These are phyloP conservation scores for Drosophila austrosaltans DNA, from an alignment of 2,888 invertebrate species.

Conservation along the genomic window DNA sequence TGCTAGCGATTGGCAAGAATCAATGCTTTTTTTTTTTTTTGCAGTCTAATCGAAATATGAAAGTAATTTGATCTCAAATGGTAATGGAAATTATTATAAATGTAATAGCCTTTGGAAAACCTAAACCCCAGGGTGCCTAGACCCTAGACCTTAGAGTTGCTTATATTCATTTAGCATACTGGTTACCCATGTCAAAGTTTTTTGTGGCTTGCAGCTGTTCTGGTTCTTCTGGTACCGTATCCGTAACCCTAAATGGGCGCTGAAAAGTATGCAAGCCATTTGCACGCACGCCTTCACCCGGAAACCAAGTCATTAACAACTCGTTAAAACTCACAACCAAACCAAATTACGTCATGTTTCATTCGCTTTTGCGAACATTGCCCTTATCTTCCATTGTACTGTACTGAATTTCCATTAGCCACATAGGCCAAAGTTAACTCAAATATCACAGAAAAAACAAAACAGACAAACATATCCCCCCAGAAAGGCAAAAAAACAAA, in stretches of 20 bases:
- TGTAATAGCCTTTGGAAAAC: too few species aligned
- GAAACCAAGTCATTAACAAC: conserved; percentile 50
- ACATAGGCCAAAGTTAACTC: conserved; percentile 7
- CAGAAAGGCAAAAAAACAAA: neutral
- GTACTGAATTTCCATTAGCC: conserved; percentile 19
- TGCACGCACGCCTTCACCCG: conserved; percentile 25
- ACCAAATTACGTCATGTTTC: conserved; percentile 46
- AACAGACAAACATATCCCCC: neutral
- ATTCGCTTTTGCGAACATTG: conserved; percentile 25
- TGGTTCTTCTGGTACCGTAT: neutral
- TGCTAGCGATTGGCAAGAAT: neutral
- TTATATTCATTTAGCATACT: neutral
- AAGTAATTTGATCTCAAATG: conserved; percentile 3
- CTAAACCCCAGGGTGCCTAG: too few species aligned
- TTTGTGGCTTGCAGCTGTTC: neutral
- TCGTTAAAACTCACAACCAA: conserved; percentile 46
- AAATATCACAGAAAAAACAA: neutral
- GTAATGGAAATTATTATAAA: neutral
- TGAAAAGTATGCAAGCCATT: conserved; percentile 31
- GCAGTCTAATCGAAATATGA: too few species aligned
- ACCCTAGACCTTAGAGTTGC: neutral
- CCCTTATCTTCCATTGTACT: conserved; percentile 13
- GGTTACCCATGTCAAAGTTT: conserved; percentile 7
- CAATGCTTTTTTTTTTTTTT: neutral
- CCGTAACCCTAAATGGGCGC: conserved; percentile 2